A percentile compares a stretch with the other conserved stretches of the same genome.
phyloP scores from a whole-genome alignment of 2,797 vertebrate species.

The Acridotheres tristis region DNA sequence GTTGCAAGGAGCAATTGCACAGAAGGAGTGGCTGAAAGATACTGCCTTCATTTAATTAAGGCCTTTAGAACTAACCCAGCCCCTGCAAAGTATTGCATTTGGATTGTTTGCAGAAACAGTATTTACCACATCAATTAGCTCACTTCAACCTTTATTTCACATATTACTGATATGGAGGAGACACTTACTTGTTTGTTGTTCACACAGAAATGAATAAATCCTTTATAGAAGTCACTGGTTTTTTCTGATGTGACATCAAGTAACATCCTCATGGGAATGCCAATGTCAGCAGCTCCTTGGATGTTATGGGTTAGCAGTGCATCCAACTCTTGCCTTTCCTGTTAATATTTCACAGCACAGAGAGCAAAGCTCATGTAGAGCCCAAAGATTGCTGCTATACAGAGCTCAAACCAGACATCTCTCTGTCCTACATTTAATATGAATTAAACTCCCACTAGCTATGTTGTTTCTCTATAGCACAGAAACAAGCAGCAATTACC shows the following conservation, averaged over 20 bases:
- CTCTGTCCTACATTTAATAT: neutral
- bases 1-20: neutral
- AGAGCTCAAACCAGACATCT: neutral
- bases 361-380: neutral
- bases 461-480: neutral
- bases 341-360: neutral
- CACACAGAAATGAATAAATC: conserved; percentile 57
- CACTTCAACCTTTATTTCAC: neutral
- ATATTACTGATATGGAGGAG: neutral
- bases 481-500: neutral
- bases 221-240: conserved; percentile 50
- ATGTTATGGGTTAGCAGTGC: conserved; percentile 75
- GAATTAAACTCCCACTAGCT: neutral
- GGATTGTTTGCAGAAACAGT: neutral
- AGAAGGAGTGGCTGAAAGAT: neutral
- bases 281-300: conserved; percentile 66
- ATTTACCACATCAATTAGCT: neutral
- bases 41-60: neutral
- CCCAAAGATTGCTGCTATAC: neutral
- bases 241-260: conserved; percentile 69
- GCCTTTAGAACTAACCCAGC: neutral
- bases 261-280: conserved; percentile 71
- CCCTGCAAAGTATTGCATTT: neutral
- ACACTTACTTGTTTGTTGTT: conserved; percentile 76
- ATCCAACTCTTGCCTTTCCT: conserved; percentile 74